These are phyloP conservation scores for Drosophila quinaria DNA, from an alignment of 2,888 invertebrate species.

Conservation along the genomic window DNA sequence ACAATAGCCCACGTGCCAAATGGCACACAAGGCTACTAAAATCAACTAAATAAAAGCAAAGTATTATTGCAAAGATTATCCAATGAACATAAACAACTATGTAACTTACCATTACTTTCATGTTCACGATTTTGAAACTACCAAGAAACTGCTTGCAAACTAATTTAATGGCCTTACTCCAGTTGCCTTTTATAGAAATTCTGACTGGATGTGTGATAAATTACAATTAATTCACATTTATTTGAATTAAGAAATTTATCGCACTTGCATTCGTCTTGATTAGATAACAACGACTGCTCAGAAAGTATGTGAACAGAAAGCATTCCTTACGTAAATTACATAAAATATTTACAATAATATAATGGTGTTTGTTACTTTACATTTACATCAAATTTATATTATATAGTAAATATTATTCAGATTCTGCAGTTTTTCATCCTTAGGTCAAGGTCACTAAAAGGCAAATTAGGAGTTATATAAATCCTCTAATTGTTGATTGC, in stretches of 20 bases:
- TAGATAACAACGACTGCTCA: too few species aligned
- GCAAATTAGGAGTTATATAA: background rate
- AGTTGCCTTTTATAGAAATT: background rate
- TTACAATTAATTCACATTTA: background rate
- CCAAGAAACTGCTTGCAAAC: background rate
- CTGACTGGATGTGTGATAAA: background rate
- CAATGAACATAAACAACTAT: background rate
- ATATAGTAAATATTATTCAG: too few species aligned
- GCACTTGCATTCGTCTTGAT: background rate
- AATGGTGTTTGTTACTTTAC: too few species aligned
- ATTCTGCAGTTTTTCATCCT: too few species aligned
- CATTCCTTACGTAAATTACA: too few species aligned
- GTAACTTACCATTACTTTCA: background rate
- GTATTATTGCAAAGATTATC: background rate
- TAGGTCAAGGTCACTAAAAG: background rate
- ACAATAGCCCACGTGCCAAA: too few species aligned
- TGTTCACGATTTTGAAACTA: background rate
- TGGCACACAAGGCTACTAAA: background rate
- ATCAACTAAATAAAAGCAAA: background rate
- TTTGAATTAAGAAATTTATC: background rate
- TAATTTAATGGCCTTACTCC: background rate
- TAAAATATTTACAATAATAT: too few species aligned
- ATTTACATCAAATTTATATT: too few species aligned
- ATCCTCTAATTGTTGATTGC: background rate
- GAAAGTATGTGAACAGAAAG: too few species aligned